Evolutionary conservation across 2,113 vertebrate genomes (phyloP).

Genomic region (Meleagris gallopavo): DNA sequence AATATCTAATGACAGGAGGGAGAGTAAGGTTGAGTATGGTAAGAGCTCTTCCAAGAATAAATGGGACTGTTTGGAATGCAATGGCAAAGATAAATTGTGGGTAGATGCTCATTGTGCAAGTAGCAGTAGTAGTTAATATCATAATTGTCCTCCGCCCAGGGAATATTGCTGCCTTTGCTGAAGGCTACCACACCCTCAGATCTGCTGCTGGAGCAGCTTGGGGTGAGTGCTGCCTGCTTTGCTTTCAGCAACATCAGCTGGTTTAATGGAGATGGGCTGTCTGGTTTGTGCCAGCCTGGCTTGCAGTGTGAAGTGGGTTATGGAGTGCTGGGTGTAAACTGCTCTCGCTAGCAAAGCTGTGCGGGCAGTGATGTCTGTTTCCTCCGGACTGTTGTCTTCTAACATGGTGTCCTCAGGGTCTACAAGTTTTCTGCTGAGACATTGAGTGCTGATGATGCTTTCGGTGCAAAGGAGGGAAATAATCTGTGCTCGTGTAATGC

Average conservation of each 20-base stretch:
- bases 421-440: neutral
- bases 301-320: neutral
- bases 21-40: neutral
- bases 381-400: neutral
- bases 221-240: neutral
- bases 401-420: fast-evolving
- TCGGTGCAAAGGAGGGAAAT: neutral
- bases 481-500: neutral
- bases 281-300: neutral
- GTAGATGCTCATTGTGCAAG: conserved; percentile 13
- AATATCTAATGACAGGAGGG: neutral
- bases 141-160: neutral
- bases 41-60: conserved; percentile 5
- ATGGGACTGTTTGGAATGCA: neutral
- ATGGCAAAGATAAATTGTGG: neutral
- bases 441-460: neutral
- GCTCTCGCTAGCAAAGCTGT: neutral
- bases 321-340: neutral
- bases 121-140: neutral
- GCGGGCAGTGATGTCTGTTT: neutral
- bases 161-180: neutral
- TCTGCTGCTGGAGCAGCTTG: conserved; percentile 24
- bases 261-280: neutral
- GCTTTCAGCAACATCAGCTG: conserved; percentile 43
- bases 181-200: conserved; percentile 41